phyloP scores from a whole-genome alignment of 2,797 vertebrate genomes.

The Sebastes miniatus region DNA sequence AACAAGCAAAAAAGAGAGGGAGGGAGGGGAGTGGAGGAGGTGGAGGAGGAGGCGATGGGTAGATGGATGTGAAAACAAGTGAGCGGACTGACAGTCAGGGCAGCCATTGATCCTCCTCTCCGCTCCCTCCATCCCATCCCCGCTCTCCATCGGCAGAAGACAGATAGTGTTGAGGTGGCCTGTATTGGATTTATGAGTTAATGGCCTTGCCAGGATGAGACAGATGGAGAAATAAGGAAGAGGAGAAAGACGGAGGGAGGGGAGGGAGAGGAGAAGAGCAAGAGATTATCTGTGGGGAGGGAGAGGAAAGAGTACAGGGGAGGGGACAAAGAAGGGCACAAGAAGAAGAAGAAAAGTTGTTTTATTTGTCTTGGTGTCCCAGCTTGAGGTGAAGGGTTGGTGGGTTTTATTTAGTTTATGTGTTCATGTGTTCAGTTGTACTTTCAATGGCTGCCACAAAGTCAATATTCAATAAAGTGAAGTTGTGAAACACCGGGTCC shows the following conservation, averaged over 20 bases:
- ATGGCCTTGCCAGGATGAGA: conserved; percentile 81
- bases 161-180: conserved; percentile 86
- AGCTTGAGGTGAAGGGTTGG: no score
- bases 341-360: background rate
- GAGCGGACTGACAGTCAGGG: conserved; percentile 80
- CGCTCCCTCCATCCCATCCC: conserved; percentile 65
- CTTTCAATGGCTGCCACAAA: background rate
- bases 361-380: background rate
- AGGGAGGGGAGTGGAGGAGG: background rate
- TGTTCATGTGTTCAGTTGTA: background rate
- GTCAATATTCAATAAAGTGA: background rate
- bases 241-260: conserved; percentile 32
- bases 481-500: background rate
- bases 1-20: conserved; percentile 21
- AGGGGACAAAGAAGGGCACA: background rate
- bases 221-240: conserved; percentile 74
- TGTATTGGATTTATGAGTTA: conserved; percentile 88
- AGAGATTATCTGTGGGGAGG: conserved; percentile 33
- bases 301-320: conserved; percentile 3
- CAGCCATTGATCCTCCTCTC: conserved; percentile 80
- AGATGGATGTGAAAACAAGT: conserved; percentile 86
- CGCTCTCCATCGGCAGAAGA: conserved; percentile 72
- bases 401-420: background rate
- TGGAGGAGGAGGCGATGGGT: conserved; percentile 36
- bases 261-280: background rate